Conservation (phyloP, 2,888 invertebrate species). For the Lepas anatifera region DNA sequence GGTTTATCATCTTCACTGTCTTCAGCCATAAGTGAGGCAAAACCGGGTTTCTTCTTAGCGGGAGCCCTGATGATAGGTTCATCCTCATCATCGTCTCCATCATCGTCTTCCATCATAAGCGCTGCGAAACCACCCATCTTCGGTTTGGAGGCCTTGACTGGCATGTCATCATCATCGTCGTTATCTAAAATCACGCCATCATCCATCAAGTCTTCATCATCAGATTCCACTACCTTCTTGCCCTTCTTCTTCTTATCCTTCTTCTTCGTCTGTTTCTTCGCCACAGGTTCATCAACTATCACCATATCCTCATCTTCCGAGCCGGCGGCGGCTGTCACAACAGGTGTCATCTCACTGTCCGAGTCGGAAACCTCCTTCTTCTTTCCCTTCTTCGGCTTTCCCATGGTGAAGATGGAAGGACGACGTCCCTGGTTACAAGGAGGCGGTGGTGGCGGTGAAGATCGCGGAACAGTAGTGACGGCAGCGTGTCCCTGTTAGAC, state of each 20-base stretch:
- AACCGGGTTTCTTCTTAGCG: constrained; percentile 29
- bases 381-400: constrained; percentile 35
- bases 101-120: constrained; percentile 25
- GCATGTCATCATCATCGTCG: constrained; percentile 15
- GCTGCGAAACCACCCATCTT: constrained; percentile 16
- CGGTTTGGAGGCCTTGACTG: background rate
- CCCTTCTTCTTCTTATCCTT: constrained; percentile 14
- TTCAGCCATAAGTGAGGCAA: constrained; percentile 19
- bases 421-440: no score
- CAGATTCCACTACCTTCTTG: constrained; percentile 11
- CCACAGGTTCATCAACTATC: constrained; percentile 12
- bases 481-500: no score
- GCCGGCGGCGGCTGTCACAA: background rate
- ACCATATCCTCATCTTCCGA: constrained; percentile 3
- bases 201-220: background rate
- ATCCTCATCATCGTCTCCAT: no score
- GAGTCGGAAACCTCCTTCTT: constrained; percentile 32
- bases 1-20: background rate
- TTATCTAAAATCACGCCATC: constrained; percentile 20
- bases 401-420: no score
- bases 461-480: no score
- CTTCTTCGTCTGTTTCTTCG: constrained; percentile 16
- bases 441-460: no score
- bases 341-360: constrained; percentile 18
- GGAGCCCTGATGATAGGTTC: constrained; percentile 29